Evolutionary conservation across 2,888 invertebrate species (phyloP).

Genomic region (Pammene aurita): DNA sequence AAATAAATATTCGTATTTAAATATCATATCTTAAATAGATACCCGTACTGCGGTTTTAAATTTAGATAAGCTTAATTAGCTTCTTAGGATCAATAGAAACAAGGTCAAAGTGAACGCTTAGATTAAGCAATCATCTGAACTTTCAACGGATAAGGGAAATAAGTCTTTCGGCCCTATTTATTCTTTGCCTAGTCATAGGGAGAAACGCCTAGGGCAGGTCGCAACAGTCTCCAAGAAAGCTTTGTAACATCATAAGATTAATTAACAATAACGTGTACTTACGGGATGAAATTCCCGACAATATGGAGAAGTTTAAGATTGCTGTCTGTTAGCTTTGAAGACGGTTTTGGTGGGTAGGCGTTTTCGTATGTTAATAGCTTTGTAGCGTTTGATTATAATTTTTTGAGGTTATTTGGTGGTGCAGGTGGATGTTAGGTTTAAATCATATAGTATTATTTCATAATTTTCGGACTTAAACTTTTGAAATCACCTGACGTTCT

Average conservation of each 20-base stretch:
- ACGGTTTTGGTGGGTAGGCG: conserved; percentile 28
- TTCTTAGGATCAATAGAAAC: too few species aligned
- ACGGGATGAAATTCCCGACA: conserved; percentile 22
- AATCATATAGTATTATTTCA: too few species aligned
- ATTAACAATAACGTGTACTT: conserved; percentile 52
- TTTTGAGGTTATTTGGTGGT: neutral
- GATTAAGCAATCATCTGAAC: too few species aligned
- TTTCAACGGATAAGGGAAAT: too few species aligned
- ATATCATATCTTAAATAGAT: too few species aligned
- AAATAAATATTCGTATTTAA: too few species aligned
- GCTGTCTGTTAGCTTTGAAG: conserved; percentile 17
- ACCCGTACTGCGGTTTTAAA: too few species aligned
- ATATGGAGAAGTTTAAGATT: conserved; percentile 15
- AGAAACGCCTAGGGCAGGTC: conserved; percentile 65
- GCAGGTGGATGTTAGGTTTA: too few species aligned
- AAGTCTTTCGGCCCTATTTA: conserved; percentile 32
- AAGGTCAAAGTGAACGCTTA: too few species aligned
- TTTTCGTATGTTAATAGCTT: conserved; percentile 14
- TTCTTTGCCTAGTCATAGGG: conserved; percentile 54
- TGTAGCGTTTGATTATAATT: neutral
- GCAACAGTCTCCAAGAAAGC: conserved; percentile 70
- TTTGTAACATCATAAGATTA: conserved; percentile 60
- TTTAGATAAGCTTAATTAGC: too few species aligned
- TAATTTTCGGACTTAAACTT: too few species aligned
- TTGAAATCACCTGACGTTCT: too few species aligned